phyloP scores from a whole-genome alignment of 2,113 vertebrate species.

The Python bivittatus region DNA sequence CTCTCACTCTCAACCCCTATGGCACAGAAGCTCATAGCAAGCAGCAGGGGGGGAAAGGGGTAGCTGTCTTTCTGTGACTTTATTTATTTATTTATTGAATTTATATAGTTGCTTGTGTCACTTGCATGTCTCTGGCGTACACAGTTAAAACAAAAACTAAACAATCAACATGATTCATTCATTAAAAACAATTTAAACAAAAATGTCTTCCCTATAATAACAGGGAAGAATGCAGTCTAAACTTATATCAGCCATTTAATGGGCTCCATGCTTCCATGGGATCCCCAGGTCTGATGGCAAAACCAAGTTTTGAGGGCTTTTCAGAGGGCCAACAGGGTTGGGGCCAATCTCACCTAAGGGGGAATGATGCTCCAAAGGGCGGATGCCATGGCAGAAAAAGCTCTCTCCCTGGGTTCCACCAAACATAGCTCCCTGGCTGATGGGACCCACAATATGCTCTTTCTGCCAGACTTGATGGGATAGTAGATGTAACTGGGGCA shows the following conservation, averaged over 20 bases:
- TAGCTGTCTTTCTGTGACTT: no score
- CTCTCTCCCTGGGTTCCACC: not conserved
- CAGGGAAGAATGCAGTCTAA: not conserved
- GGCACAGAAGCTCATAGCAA: no score
- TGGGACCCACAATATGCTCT: not conserved
- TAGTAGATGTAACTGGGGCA: not conserved
- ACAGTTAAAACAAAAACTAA: not conserved
- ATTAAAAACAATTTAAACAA: not conserved
- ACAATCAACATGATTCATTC: not conserved
- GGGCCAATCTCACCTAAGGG: not conserved
- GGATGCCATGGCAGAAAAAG: not conserved
- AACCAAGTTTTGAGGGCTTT: not conserved
- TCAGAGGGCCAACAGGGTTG: not conserved
- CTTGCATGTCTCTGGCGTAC: not conserved
- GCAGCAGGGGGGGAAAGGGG: no score
- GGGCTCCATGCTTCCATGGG: not conserved
- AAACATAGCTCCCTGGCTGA: not conserved
- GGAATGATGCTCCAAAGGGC: not conserved
- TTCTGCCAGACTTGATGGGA: not conserved
- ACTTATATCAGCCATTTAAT: not conserved
- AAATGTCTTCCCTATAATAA: not conserved
- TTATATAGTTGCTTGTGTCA: not conserved
- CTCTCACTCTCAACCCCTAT: no score
- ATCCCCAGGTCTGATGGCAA: not conserved
- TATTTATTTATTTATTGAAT: no score